Evolutionary conservation across 1,140 invertebrate genomes (phyloP).

Genomic region (Mercenaria mercenaria): DNA sequence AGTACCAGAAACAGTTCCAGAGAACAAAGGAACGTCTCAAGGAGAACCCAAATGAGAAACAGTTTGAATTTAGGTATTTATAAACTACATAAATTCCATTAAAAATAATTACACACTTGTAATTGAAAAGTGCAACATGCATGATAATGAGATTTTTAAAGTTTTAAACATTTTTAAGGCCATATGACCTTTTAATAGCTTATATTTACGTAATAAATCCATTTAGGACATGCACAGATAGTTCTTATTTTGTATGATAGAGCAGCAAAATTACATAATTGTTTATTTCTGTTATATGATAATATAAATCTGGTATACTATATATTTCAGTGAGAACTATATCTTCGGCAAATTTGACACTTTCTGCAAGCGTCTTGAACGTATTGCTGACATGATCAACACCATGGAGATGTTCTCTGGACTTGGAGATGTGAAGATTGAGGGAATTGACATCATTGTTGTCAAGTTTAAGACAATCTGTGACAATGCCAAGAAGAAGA

Average conservation of each 20-base stretch:
- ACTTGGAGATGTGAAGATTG: conserved; percentile 84
- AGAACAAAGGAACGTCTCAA: conserved; percentile 87
- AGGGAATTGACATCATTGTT: conserved; percentile 85
- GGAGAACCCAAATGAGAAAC: conserved; percentile 89
- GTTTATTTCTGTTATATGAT: no score
- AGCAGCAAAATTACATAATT: no score
- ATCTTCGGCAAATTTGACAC: conserved; percentile 98
- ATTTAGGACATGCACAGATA: no score
- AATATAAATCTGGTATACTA: no score
- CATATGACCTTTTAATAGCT: no score
- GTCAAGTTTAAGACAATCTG: conserved; percentile 88
- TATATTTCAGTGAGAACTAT: conserved; percentile 95
- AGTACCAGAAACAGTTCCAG: conserved; percentile 89
- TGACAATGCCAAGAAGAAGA: conserved; percentile 92
- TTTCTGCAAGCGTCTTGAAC: conserved; percentile 94
- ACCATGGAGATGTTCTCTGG: conserved; percentile 90
- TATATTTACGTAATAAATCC: no score
- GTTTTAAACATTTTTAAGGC: no score
- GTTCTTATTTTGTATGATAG: no score
- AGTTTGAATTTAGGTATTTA: conserved; percentile 92
- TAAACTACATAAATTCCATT: no score
- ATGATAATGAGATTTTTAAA: no score
- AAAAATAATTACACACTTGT: no score
- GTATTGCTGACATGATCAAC: conserved; percentile 96
- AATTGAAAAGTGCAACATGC: no score